These are phyloP conservation scores for Mythimna pallens DNA, from an alignment of 2,888 invertebrate genomes.

Conservation along the genomic window DNA sequence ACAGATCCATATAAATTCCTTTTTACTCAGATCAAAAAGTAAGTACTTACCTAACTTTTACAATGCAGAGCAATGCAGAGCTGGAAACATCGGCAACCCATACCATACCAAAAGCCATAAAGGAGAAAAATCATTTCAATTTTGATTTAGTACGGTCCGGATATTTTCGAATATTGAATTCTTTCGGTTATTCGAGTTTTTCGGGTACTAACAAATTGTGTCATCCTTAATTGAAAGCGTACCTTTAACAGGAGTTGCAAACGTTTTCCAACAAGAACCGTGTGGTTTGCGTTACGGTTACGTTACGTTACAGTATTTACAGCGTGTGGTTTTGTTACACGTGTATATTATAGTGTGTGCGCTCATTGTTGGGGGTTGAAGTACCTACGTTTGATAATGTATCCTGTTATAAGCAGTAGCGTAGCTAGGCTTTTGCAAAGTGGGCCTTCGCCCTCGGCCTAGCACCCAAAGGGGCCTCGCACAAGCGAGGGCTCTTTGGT, in stretches of 20 bases:
- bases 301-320: constrained; percentile 55
- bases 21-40: not conserved
- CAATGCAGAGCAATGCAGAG: not conserved
- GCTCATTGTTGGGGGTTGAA: constrained; percentile 22
- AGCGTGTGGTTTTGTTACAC: constrained; percentile 45
- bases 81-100: constrained; percentile 1
- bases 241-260: constrained; percentile 55
- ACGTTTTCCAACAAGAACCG: constrained; percentile 63
- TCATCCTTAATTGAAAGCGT: constrained; percentile 55
- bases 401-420: not conserved
- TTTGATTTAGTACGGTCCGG: constrained; percentile 44
- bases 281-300: constrained; percentile 42
- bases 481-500: too few species aligned
- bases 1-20: not conserved
- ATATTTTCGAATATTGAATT: constrained; percentile 56
- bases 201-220: constrained; percentile 37
- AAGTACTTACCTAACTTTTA: not conserved
- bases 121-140: constrained; percentile 18
- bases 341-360: constrained; percentile 22
- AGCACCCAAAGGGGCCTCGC: too few species aligned
- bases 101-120: not conserved
- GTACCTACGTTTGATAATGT: constrained; percentile 23
- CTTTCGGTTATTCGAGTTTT: constrained; percentile 40
- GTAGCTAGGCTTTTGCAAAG: too few species aligned
- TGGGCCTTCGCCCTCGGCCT: too few species aligned